Percentiles rank a stretch among this genome's conserved stretches.
Evolutionary conservation across 2,888 invertebrate genomes (phyloP).

Genomic region (Neuroscelio doddi): DNA sequence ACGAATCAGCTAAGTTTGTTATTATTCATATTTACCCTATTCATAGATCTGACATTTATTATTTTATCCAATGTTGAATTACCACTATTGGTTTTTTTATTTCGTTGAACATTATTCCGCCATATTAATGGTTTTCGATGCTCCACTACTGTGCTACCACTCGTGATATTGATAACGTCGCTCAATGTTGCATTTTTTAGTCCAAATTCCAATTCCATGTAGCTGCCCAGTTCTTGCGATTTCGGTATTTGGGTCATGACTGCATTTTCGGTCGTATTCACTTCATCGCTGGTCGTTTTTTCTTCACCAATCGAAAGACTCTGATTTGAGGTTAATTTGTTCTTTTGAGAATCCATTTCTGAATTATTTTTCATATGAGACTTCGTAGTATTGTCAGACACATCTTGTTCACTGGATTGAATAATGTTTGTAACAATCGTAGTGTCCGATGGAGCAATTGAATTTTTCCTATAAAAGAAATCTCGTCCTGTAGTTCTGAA

Average conservation of each 20-base stretch:
- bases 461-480: conserved; percentile 54
- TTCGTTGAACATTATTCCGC: conserved; percentile 29
- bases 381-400: conserved; percentile 43
- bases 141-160: conserved; percentile 10
- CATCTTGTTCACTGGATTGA: conserved; percentile 44
- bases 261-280: conserved; percentile 50
- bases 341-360: conserved; percentile 33
- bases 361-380: conserved; percentile 26
- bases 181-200: conserved; percentile 11
- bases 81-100: conserved; percentile 34
- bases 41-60: conserved; percentile 22
- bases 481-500: conserved; percentile 53
- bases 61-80: conserved; percentile 18
- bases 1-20: too few relatives aligned
- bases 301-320: background rate
- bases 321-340: conserved; percentile 29
- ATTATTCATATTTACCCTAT: conserved; percentile 23
- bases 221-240: background rate
- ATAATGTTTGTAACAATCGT: conserved; percentile 62
- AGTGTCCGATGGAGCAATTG: conserved; percentile 53
- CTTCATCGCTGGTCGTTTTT: conserved; percentile 38
- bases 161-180: conserved; percentile 8
- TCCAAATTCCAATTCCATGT: conserved; percentile 1
- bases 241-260: conserved; percentile 54
- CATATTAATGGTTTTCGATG: conserved; percentile 40